These are phyloP conservation scores for Heliangelus exortis DNA, from an alignment of 2,797 vertebrate genomes.

Conservation along the genomic window DNA sequence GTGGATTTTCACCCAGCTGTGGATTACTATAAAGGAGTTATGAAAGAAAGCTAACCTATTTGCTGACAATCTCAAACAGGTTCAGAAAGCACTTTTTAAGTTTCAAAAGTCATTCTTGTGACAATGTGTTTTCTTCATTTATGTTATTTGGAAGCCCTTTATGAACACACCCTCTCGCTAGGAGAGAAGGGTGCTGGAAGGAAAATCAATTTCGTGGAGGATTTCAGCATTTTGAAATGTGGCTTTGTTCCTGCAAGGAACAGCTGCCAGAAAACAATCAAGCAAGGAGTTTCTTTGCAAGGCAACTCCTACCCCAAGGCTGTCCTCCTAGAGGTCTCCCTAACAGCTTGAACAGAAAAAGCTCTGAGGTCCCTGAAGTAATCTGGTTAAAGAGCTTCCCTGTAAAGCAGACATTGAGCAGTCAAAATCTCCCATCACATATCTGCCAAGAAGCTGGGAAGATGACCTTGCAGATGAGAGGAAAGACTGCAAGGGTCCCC, in stretches of 20 bases:
- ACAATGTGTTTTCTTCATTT: slow-evolving; percentile 14
- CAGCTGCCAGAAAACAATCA: not conserved
- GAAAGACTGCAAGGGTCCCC: not conserved
- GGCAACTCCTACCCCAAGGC: not conserved
- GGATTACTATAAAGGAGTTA: slow-evolving; percentile 10
- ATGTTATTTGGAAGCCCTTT: not conserved
- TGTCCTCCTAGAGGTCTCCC: not conserved
- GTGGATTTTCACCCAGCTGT: slow-evolving; percentile 69
- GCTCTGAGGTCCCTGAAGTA: not conserved
- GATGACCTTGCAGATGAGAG: not conserved
- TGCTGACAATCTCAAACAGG: not conserved
- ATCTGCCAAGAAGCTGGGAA: not conserved
- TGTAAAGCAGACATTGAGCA: not conserved
- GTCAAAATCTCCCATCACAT: not conserved
- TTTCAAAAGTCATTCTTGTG: not conserved
- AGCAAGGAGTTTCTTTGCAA: not conserved
- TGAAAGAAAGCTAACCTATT: slow-evolving; percentile 30
- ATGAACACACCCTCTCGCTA: not conserved
- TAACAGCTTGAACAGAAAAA: not conserved
- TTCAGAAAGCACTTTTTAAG: slow-evolving; percentile 38
- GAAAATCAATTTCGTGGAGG: not conserved
- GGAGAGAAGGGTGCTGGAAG: not conserved
- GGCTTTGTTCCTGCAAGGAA: not conserved
- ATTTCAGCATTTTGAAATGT: not conserved
- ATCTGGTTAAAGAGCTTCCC: not conserved